Evolutionary conservation across 2,888 invertebrate species (phyloP).

Genomic region (Sialis lutaria): DNA sequence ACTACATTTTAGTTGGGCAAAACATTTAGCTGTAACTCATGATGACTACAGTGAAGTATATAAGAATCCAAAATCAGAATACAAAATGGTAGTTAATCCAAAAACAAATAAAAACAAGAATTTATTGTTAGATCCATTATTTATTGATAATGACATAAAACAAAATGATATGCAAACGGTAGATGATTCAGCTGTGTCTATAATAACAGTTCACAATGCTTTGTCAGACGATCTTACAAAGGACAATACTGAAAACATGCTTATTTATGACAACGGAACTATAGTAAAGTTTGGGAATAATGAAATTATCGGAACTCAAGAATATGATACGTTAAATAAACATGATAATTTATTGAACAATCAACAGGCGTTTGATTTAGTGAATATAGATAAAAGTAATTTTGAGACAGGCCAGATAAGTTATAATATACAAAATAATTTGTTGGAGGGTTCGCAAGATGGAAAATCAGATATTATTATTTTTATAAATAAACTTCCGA

Average conservation of each 20-base stretch:
- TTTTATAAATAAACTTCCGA: too few relatives aligned
- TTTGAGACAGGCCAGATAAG: too few relatives aligned
- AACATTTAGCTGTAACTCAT: conserved; percentile 3
- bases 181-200: not conserved
- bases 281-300: not conserved
- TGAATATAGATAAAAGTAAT: too few relatives aligned
- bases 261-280: not conserved
- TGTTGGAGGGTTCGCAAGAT: too few relatives aligned
- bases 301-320: not conserved
- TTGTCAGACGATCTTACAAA: not conserved
- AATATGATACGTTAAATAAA: too few relatives aligned
- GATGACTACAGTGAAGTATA: conserved; percentile 2
- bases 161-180: too few relatives aligned
- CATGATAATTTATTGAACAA: too few relatives aligned
- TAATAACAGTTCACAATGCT: not conserved
- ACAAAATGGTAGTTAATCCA: conserved; percentile 4
- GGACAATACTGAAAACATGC: not conserved
- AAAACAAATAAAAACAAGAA: not conserved
- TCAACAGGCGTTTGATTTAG: too few relatives aligned
- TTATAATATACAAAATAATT: too few relatives aligned
- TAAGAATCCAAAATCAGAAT: conserved; percentile 4
- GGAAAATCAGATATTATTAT: too few relatives aligned
- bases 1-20: conserved; percentile 2
- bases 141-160: too few relatives aligned
- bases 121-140: not conserved